A percentile compares a stretch with the other conserved stretches of the same genome.
Evolutionary conservation across 1,140 invertebrate species (phyloP).

Genomic region (Musca vetustissima): DNA sequence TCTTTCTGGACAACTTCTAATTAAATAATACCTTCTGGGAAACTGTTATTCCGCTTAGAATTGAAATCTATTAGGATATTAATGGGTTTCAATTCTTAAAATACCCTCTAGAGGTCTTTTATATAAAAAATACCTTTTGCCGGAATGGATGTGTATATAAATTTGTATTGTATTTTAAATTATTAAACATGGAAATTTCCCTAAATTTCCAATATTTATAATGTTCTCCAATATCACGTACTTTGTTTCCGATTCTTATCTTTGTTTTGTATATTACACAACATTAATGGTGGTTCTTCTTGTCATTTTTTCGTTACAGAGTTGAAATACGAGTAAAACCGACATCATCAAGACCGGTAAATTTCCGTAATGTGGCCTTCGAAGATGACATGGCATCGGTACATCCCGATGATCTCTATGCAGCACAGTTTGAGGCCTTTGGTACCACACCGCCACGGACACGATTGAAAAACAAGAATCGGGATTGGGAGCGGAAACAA

Average conservation of each 20-base stretch:
- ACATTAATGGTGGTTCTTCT: not conserved
- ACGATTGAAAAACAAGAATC: constrained; percentile 58
- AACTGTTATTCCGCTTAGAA: no score
- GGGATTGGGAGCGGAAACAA: constrained; percentile 57
- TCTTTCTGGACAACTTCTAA: no score
- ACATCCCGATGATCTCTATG: constrained; percentile 47
- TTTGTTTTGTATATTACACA: not conserved
- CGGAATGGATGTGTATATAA: no score
- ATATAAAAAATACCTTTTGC: no score
- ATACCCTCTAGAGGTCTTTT: no score
- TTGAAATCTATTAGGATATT: no score
- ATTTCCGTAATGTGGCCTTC: constrained; percentile 25
- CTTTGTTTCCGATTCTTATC: not conserved
- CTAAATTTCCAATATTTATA: not conserved
- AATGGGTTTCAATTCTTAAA: no score
- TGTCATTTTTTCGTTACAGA: constrained; percentile 37
- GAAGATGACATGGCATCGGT: constrained; percentile 38
- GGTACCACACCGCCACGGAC: constrained; percentile 60
- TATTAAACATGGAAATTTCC: constrained; percentile 65
- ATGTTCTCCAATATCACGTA: not conserved
- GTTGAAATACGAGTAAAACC: constrained; percentile 50
- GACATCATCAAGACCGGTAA: constrained; percentile 33
- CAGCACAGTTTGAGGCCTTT: constrained; percentile 56
- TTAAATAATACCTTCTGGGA: no score
- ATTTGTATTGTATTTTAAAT: no score